Conservation (phyloP, 2,113 vertebrate genomes). For the Otolemur garnettii region DNA sequence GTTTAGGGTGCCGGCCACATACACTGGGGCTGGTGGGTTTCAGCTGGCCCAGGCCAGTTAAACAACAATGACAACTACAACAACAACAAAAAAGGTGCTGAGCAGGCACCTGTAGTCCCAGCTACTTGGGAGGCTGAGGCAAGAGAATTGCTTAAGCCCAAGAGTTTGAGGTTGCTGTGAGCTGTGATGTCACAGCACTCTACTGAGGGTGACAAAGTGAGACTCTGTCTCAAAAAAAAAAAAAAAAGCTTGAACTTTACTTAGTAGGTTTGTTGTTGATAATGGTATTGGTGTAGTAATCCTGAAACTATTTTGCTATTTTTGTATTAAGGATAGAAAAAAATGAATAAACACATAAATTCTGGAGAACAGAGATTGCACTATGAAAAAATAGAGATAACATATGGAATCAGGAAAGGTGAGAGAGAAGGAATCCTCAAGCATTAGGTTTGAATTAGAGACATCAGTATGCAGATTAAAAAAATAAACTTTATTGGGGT, state of each 20-base stretch:
- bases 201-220: background rate
- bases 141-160: background rate
- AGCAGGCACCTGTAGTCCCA: background rate
- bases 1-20: no score
- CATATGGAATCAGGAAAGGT: background rate
- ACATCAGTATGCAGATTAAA: background rate
- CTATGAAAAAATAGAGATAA: background rate
- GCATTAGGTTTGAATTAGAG: background rate
- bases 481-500: background rate
- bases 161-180: background rate
- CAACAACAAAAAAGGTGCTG: no score
- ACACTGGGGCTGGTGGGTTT: no score
- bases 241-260: background rate
- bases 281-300: background rate
- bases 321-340: conserved; percentile 40
- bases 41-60: no score
- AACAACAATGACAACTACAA: no score
- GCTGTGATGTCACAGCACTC: background rate
- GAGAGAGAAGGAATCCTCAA: background rate
- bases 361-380: background rate
- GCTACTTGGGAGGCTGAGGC: background rate
- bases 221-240: background rate
- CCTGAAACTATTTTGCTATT: background rate
- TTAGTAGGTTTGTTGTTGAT: background rate
- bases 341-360: background rate